These are phyloP conservation scores for Oscheius onirici DNA, from an alignment of 2,888 invertebrate genomes.

Conservation along the genomic window DNA sequence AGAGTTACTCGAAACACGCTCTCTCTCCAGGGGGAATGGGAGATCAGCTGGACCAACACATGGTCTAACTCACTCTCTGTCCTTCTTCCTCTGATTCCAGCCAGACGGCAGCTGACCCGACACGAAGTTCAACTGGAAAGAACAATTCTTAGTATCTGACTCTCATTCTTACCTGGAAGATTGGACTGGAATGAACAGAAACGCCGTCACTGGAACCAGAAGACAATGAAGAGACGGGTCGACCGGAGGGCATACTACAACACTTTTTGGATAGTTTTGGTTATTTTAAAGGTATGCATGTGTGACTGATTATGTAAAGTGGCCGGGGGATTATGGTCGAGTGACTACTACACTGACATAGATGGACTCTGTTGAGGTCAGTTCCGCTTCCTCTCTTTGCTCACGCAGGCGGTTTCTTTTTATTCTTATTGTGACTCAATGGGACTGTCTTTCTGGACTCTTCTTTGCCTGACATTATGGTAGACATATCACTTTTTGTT, in stretches of 20 bases:
- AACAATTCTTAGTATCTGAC: not conserved
- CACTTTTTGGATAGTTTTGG: not conserved
- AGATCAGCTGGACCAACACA: not conserved
- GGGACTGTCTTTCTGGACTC: too few species aligned
- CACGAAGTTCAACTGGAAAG: conserved; percentile 12
- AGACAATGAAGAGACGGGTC: conserved; percentile 51
- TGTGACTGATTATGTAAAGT: not conserved
- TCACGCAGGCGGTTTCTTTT: too few species aligned
- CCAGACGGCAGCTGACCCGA: not conserved
- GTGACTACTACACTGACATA: too few species aligned
- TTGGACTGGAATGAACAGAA: conserved; percentile 51
- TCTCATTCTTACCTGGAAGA: conserved; percentile 38
- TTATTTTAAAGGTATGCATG: not conserved
- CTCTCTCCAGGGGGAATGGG: not conserved
- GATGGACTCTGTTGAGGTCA: too few species aligned
- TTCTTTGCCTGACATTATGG: too few species aligned
- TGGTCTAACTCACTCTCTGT: conserved; percentile 17
- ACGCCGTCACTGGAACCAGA: conserved; percentile 49
- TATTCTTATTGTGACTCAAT: too few species aligned
- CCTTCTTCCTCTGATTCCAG: conserved; percentile 13
- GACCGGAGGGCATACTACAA: conserved; percentile 22
- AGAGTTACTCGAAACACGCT: conserved; percentile 10
- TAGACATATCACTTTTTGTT: too few species aligned
- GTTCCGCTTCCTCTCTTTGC: too few species aligned
- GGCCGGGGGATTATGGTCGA: not conserved